Evolutionary conservation across 2,888 invertebrate species (phyloP).

Genomic region (Rutpela maculata): DNA sequence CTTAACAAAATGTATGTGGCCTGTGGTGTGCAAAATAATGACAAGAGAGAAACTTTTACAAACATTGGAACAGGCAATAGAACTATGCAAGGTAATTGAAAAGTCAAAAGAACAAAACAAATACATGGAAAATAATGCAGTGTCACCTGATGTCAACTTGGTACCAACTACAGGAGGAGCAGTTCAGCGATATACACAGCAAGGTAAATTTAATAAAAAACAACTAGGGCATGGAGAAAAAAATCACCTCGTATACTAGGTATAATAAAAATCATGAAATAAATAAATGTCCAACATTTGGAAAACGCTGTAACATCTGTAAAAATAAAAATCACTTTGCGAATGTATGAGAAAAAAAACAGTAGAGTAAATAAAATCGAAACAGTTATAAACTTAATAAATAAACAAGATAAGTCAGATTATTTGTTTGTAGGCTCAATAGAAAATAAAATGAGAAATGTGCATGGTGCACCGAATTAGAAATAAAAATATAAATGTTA

Average conservation of each 20-base stretch:
- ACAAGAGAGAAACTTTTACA: slow-evolving; percentile 15
- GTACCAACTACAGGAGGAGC: no score
- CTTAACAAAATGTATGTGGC: slow-evolving; percentile 14
- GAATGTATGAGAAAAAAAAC: neutral
- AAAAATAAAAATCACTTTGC: neutral
- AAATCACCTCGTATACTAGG: neutral
- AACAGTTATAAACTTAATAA: neutral
- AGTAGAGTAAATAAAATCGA: neutral
- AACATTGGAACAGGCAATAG: slow-evolving; percentile 5
- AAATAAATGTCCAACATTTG: neutral
- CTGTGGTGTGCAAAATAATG: slow-evolving; percentile 9
- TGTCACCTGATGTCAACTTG: no score
- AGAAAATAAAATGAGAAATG: neutral
- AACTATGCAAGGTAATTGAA: no score
- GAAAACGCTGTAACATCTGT: neutral
- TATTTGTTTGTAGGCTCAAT: neutral
- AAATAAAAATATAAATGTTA: slow-evolving; percentile 3
- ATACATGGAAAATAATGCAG: no score
- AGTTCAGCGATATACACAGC: no score
- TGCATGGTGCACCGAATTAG: neutral
- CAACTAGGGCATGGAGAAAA: neutral
- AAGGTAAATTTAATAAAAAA: neutral
- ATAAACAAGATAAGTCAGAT: neutral
- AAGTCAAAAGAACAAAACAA: no score
- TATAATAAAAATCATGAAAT: neutral